phyloP scores from a whole-genome alignment of 2,888 invertebrate species.

The Bellardia pandia region DNA sequence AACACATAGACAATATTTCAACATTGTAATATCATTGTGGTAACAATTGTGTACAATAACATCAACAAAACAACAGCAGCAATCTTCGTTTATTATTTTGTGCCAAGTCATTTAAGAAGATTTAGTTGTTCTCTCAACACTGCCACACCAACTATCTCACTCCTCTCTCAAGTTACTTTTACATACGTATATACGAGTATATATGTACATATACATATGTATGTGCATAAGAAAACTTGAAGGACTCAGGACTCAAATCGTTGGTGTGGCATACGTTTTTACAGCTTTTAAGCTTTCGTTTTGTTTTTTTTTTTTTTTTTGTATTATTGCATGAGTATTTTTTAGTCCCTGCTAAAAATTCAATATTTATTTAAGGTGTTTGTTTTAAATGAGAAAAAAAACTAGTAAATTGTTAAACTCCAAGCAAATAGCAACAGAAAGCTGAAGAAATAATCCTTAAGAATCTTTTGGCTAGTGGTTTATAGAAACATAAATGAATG shows the following conservation, averaged over 20 bases:
- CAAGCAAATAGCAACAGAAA: neutral
- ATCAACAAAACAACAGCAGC: constrained; percentile 37
- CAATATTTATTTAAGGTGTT: constrained; percentile 70
- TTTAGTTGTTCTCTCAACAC: constrained; percentile 65
- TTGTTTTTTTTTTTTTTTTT: constrained; percentile 8
- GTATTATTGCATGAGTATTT: constrained; percentile 18
- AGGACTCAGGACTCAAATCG: constrained; percentile 11
- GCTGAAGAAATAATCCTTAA: constrained; percentile 48
- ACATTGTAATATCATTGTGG: constrained; percentile 59
- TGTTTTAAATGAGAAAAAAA: constrained; percentile 42
- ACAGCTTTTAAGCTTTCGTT: constrained; percentile 63
- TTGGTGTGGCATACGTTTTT: constrained; percentile 49
- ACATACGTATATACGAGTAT: too few relatives aligned
- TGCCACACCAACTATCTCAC: neutral
- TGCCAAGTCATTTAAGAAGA: constrained; percentile 69
- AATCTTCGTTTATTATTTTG: constrained; percentile 58
- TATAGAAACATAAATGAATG: neutral
- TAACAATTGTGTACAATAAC: constrained; percentile 64
- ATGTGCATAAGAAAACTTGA: neutral
- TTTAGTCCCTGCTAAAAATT: constrained; percentile 37
- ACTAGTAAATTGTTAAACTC: neutral
- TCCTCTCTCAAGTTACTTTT: neutral
- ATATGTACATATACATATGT: too few relatives aligned
- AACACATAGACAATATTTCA: constrained; percentile 50
- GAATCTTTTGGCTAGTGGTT: constrained; percentile 18